These are phyloP conservation scores for western clawed frog (Xenopus tropicalis) DNA, from an alignment of 2,113 vertebrate species.

Conservation along the genomic window DNA sequence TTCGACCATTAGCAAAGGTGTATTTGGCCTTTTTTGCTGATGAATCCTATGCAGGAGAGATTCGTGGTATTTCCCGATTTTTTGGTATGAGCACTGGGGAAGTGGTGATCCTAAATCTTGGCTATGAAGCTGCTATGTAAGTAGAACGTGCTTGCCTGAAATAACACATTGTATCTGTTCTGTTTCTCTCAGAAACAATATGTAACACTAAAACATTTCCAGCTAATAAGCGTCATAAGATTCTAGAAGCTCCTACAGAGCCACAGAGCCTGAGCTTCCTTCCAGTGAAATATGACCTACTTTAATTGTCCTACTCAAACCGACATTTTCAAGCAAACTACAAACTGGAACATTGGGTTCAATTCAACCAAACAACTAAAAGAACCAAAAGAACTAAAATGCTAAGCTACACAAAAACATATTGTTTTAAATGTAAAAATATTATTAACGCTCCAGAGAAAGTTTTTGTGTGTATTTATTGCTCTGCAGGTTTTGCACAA, in stretches of 20 bases:
- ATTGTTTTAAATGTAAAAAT: not conserved
- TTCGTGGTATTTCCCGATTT: not conserved
- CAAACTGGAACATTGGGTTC: not conserved
- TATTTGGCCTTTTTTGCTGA: not conserved
- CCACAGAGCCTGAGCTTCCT: too few relatives aligned
- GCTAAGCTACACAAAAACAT: too few relatives aligned
- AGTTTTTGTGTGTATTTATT: not conserved
- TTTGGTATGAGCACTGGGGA: not conserved
- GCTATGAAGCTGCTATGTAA: not conserved
- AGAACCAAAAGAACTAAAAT: too few relatives aligned
- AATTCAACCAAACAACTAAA: too few relatives aligned
- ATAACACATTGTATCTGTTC: not conserved
- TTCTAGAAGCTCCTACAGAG: not conserved
- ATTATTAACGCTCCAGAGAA: not conserved
- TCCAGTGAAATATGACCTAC: too few relatives aligned
- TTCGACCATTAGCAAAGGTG: not conserved
- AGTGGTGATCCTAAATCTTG: not conserved
- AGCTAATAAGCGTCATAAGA: too few relatives aligned
- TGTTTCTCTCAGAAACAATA: not conserved
- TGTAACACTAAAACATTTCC: not conserved
- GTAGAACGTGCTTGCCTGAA: not conserved
- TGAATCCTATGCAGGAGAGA: not conserved
- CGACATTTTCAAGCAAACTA: not conserved
- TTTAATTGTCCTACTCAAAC: not conserved
- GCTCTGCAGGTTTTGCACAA: slow-evolving; percentile 3